These are phyloP conservation scores for Nasua narica DNA, from an alignment of 2,797 vertebrate species.

Conservation along the genomic window DNA sequence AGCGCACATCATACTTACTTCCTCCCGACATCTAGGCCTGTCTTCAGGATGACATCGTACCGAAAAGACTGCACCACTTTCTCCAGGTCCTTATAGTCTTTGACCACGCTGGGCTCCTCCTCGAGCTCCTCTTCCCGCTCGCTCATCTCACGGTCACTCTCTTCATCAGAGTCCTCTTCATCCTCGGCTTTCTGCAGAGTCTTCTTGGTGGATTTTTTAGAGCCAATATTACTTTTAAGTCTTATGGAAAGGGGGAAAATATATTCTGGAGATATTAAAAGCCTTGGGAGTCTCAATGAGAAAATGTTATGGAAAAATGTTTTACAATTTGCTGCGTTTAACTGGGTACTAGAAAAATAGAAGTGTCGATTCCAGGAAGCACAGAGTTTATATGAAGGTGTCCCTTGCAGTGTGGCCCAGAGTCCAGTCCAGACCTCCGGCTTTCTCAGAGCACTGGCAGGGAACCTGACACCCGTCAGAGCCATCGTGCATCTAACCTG, in stretches of 20 bases:
- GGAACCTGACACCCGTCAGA: conserved; percentile 79
- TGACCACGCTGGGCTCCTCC: conserved; percentile 82
- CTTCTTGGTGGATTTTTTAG: conserved; percentile 83
- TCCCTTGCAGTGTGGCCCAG: conserved; percentile 78
- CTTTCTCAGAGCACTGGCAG: conserved; percentile 78
- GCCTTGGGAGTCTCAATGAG: conserved; percentile 64
- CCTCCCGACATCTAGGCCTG: conserved; percentile 92
- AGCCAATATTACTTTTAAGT: conserved; percentile 89
- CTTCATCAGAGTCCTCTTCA: conserved; percentile 84
- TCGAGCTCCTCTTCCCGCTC: conserved; percentile 87
- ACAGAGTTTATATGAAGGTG: conserved; percentile 66
- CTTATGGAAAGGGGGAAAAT: conserved; percentile 81
- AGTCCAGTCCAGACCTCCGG: conserved; percentile 79
- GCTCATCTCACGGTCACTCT: conserved; percentile 81
- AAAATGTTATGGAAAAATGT: conserved; percentile 67
- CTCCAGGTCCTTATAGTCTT: conserved; percentile 94
- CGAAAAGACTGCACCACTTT: conserved; percentile 91
- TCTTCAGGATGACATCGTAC: conserved; percentile 91
- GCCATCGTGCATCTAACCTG: conserved; percentile 81
- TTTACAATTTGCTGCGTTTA: conserved; percentile 66
- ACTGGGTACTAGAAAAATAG: conserved; percentile 72
- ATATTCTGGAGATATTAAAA: conserved; percentile 73
- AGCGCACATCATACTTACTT: conserved; percentile 87
- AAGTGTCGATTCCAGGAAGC: conserved; percentile 75
- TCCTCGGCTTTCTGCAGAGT: conserved; percentile 78